These are phyloP conservation scores for Coracopsis vasa DNA, from an alignment of 2,113 vertebrate species.

Conservation along the genomic window DNA sequence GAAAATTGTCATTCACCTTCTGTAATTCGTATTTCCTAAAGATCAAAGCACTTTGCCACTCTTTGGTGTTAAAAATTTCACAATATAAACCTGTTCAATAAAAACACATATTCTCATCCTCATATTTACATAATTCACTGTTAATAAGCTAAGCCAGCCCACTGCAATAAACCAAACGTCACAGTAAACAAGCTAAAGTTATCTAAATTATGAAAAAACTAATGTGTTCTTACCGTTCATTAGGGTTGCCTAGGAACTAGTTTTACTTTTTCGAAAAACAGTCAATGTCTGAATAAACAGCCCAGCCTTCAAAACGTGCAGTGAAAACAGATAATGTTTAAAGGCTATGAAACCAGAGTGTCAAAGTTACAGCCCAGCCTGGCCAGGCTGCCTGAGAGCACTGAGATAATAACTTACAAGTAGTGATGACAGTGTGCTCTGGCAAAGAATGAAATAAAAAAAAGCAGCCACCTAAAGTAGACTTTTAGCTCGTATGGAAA, in stretches of 20 bases:
- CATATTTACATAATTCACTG: neutral
- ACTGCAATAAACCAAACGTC: slow-evolving; percentile 5
- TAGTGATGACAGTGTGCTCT: neutral
- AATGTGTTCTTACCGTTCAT: neutral
- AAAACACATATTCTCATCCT: neutral
- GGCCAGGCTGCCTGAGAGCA: neutral
- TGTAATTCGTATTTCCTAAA: neutral
- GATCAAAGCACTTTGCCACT: neutral
- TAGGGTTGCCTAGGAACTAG: slow-evolving; percentile 31
- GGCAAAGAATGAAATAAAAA: neutral
- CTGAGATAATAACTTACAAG: neutral
- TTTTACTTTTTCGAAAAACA: slow-evolving; percentile 13
- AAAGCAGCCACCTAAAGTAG: neutral
- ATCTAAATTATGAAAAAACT: slow-evolving; percentile 2
- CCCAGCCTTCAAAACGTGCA: neutral
- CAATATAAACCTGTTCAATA: neutral
- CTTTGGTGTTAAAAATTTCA: neutral
- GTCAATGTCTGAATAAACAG: neutral
- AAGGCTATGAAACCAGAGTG: neutral
- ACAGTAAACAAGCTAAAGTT: slow-evolving; percentile 18
- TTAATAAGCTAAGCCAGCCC: neutral
- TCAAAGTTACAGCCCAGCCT: neutral
- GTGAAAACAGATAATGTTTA: neutral
- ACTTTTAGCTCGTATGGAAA: neutral
- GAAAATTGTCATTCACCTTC: neutral